Evolutionary conservation across 2,797 vertebrate genomes (phyloP).

Genomic region (Gadopsis bispinosus): DNA sequence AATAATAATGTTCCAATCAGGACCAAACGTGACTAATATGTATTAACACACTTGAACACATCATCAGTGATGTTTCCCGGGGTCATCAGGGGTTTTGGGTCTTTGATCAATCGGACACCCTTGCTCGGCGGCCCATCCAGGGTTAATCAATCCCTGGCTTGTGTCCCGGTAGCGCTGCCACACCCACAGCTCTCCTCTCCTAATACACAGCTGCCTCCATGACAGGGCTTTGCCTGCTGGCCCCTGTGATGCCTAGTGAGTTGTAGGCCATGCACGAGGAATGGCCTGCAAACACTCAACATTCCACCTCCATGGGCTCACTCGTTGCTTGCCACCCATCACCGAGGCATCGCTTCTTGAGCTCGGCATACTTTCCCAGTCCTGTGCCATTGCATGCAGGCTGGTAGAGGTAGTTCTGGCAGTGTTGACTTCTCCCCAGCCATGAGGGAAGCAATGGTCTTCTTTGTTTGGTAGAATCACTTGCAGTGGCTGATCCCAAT

Average conservation of each 20-base stretch:
- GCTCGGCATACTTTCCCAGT: background rate
- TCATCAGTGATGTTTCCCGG: background rate
- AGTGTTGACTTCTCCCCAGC: conserved; percentile 11
- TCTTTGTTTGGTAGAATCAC: background rate
- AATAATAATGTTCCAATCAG: too few species aligned
- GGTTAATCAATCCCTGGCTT: background rate
- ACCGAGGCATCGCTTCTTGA: background rate
- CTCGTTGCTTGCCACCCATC: background rate
- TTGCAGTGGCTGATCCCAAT: background rate
- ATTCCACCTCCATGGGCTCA: background rate
- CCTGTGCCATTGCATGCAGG: background rate
- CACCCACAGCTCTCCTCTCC: background rate
- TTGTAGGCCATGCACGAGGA: too few species aligned
- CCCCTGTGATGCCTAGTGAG: too few species aligned
- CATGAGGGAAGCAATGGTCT: conserved; percentile 2
- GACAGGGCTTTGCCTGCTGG: background rate
- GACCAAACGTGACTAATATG: too few species aligned
- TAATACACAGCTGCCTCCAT: background rate
- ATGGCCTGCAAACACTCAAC: too few species aligned
- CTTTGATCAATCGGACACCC: background rate
- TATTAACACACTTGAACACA: background rate
- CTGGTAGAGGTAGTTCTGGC: background rate
- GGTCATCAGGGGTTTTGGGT: background rate
- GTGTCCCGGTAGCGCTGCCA: background rate
- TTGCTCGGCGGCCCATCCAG: background rate